Conservation (phyloP, 2,113 vertebrate genomes). For the Plecturocebus donacophilus region DNA sequence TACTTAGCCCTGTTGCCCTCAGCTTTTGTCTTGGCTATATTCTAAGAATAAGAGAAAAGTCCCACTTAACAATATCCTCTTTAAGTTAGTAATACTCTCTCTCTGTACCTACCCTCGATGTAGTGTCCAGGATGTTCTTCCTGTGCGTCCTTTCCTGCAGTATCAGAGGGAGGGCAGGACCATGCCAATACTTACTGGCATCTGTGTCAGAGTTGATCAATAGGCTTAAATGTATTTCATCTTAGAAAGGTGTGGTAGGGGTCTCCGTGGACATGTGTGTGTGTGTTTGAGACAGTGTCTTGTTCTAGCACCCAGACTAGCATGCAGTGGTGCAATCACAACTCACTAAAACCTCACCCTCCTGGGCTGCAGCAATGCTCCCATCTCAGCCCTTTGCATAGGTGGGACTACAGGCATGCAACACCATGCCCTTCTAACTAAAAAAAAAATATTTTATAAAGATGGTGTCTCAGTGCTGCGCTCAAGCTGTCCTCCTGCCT, state of each 20-base stretch:
- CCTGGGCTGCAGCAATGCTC: too few relatives aligned
- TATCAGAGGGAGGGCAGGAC: neutral
- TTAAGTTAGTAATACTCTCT: neutral
- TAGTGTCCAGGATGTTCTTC: neutral
- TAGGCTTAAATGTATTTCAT: neutral
- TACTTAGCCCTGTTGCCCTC: neutral
- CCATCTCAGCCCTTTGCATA: too few relatives aligned
- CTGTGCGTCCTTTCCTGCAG: neutral
- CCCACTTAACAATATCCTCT: neutral
- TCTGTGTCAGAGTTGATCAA: neutral
- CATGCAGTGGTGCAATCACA: too few relatives aligned
- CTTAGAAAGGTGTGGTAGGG: neutral
- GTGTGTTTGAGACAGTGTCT: too few relatives aligned
- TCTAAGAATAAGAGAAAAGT: neutral
- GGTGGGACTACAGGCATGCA: too few relatives aligned
- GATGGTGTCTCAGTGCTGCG: too few relatives aligned
- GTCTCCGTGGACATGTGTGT: neutral
- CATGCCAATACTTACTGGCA: neutral
- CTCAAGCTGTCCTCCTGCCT: too few relatives aligned
- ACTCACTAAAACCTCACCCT: too few relatives aligned
- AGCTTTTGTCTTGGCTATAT: neutral
- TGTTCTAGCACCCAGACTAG: too few relatives aligned
- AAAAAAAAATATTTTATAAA: neutral
- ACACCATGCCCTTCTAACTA: too few relatives aligned
- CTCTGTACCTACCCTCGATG: neutral